A percentile compares a stretch with the other conserved stretches of the same genome.
phyloP scores from a whole-genome alignment of 92 coral and sea anemone genomes.

The Parazoanthus darwini region DNA sequence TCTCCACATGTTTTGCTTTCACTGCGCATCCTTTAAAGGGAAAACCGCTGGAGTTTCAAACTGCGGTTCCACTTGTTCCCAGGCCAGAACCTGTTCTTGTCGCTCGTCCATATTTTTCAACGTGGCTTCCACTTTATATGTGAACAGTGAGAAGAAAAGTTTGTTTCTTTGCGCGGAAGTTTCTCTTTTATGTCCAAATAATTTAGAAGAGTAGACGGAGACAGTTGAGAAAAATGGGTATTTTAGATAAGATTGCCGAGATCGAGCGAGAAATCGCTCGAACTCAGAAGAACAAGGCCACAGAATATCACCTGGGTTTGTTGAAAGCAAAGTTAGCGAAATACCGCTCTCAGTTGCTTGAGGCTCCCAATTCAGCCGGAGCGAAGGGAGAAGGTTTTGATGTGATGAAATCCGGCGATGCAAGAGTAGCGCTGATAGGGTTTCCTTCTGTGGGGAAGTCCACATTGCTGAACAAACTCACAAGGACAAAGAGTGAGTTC shows the following conservation, averaged over 20 bases:
- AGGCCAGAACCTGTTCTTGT: not conserved
- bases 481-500: constrained; percentile 86
- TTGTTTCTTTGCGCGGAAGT: not conserved
- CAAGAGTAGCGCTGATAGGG: constrained; percentile 94
- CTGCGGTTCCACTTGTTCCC: not conserved
- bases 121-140: constrained; percentile 14
- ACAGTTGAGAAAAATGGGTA: constrained; percentile 67
- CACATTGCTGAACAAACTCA: constrained; percentile 87
- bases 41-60: constrained; percentile 18
- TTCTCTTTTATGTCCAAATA: not conserved
- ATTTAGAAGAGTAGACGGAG: not conserved
- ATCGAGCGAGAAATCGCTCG: constrained; percentile 96
- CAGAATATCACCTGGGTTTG: constrained; percentile 95
- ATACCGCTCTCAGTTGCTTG: constrained; percentile 93
- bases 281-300: constrained; percentile 98
- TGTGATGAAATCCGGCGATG: constrained; percentile 99
- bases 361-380: constrained; percentile 82
- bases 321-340: constrained; percentile 97
- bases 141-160: not conserved
- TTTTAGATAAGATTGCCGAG: constrained; percentile 90
- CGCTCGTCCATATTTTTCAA: not conserved
- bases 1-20: constrained; percentile 1
- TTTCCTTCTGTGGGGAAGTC: constrained; percentile 99
- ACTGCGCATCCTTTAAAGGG: constrained; percentile 13
- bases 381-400: constrained; percentile 99